A percentile compares a stretch with the other conserved stretches of the same genome.
Evolutionary conservation across 2,797 vertebrate genomes (phyloP).

Genomic region (Meda fulgida): DNA sequence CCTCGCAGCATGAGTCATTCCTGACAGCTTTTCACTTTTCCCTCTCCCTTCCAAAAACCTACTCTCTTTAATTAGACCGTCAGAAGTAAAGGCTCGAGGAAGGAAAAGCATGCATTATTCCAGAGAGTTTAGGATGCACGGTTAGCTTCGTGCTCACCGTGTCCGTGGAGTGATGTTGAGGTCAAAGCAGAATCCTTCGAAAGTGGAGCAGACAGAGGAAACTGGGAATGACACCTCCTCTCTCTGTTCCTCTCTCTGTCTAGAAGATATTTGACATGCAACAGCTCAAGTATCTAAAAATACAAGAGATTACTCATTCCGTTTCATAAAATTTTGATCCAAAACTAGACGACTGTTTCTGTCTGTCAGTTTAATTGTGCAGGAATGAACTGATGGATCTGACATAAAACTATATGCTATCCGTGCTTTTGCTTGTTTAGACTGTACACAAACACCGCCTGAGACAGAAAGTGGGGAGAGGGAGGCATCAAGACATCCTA

Average conservation of each 20-base stretch:
- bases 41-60: slow-evolving; percentile 67
- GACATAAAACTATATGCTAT: slow-evolving; percentile 11
- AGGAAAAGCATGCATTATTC: slow-evolving; percentile 60
- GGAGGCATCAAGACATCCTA: background rate
- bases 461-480: background rate
- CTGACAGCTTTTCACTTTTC: slow-evolving; percentile 69
- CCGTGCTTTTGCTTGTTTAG: slow-evolving; percentile 17
- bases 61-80: slow-evolving; percentile 78
- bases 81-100: slow-evolving; percentile 69
- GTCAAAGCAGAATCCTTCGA: slow-evolving; percentile 61
- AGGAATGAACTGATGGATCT: slow-evolving; percentile 43
- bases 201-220: slow-evolving; percentile 51
- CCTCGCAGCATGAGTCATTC: slow-evolving; percentile 62
- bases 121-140: slow-evolving; percentile 40
- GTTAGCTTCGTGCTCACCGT: slow-evolving; percentile 33
- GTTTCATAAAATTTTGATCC: slow-evolving; percentile 48
- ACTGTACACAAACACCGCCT: background rate
- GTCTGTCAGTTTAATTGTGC: slow-evolving; percentile 41
- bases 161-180: slow-evolving; percentile 53
- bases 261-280: slow-evolving; percentile 48
- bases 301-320: slow-evolving; percentile 48
- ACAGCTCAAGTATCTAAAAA: slow-evolving; percentile 54
- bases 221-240: slow-evolving; percentile 55
- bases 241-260: slow-evolving; percentile 64
- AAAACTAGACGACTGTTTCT: slow-evolving; percentile 36